phyloP scores from a whole-genome alignment of 2,888 invertebrate genomes.

The Sesia bembeciformis region DNA sequence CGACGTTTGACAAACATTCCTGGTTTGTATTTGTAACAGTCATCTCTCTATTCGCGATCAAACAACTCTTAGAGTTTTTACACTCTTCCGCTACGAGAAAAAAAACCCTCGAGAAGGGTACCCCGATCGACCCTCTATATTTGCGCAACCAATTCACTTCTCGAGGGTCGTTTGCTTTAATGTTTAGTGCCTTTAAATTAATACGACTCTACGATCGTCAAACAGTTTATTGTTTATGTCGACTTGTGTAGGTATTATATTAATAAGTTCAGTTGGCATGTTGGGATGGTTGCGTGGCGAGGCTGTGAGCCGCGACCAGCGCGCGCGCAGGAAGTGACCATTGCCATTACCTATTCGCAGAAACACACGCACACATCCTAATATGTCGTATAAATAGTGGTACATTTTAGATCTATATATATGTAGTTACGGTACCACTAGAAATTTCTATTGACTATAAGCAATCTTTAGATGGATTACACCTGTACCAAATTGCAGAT shows the following conservation, averaged over 20 bases:
- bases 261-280: neutral
- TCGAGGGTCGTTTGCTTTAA: constrained; percentile 30
- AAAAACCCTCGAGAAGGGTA: neutral
- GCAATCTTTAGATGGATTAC: no score
- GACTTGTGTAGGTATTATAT: neutral
- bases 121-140: constrained; percentile 11
- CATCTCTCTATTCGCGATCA: constrained; percentile 1
- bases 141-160: constrained; percentile 34
- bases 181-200: constrained; percentile 44
- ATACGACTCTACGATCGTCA: constrained; percentile 23
- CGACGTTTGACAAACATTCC: neutral
- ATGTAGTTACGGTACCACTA: no score
- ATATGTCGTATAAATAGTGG: constrained; percentile 1
- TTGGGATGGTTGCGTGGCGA: constrained; percentile 1
- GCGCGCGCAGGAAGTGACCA: constrained; percentile 23
- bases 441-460: no score
- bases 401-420: no score
- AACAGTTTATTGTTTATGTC: constrained; percentile 7
- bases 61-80: constrained; percentile 10
- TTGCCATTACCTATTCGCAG: constrained; percentile 31
- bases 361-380: constrained; percentile 17
- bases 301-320: no score
- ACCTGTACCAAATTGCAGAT: no score
- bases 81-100: neutral
- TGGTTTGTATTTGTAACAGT: neutral